Evolutionary conservation across 2,888 invertebrate species (phyloP).

Genomic region (Agrochola macilenta): DNA sequence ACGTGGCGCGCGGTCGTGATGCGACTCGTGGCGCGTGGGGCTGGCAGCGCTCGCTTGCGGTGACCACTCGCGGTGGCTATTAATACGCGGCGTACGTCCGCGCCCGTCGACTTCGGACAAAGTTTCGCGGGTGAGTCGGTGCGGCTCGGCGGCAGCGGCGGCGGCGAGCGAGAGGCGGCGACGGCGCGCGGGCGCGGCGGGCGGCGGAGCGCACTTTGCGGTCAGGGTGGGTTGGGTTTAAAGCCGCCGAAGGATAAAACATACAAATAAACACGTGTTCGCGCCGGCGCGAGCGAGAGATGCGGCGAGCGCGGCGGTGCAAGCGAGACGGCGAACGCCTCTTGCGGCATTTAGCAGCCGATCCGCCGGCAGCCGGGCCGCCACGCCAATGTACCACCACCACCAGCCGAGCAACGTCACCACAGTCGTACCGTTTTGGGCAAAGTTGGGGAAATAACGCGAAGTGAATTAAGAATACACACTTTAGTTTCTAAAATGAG

Average conservation of each 20-base stretch:
- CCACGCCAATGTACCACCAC: conserved; percentile 47
- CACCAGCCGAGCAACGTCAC: conserved; percentile 44
- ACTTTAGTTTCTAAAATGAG: conserved; percentile 15
- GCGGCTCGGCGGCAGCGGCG: conserved; percentile 85
- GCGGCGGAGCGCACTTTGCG: conserved; percentile 91
- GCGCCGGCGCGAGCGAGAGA: conserved; percentile 91
- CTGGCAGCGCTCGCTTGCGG: conserved; percentile 79
- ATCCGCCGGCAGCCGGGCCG: conserved; percentile 76
- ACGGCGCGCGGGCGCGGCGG: conserved; percentile 90
- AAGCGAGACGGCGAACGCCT: conserved; percentile 84
- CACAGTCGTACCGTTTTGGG: conserved; percentile 27
- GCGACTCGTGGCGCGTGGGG: conserved; percentile 78
- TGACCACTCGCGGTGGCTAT: conserved; percentile 87
- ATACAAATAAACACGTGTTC: conserved; percentile 92
- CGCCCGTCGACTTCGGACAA: conserved; percentile 90
- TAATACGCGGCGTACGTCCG: conserved; percentile 89
- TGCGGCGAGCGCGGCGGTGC: conserved; percentile 79
- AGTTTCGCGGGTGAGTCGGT: conserved; percentile 89
- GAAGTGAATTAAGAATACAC: conserved; percentile 32
- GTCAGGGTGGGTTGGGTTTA: conserved; percentile 93
- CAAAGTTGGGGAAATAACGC: conserved; percentile 17
- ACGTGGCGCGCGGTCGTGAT: conserved; percentile 75
- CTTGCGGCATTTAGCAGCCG: conserved; percentile 90
- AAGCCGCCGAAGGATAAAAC: conserved; percentile 92
- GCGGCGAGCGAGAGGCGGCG: conserved; percentile 88